Conservation (phyloP, 2,113 vertebrate species). For the Menidia beryllina region DNA sequence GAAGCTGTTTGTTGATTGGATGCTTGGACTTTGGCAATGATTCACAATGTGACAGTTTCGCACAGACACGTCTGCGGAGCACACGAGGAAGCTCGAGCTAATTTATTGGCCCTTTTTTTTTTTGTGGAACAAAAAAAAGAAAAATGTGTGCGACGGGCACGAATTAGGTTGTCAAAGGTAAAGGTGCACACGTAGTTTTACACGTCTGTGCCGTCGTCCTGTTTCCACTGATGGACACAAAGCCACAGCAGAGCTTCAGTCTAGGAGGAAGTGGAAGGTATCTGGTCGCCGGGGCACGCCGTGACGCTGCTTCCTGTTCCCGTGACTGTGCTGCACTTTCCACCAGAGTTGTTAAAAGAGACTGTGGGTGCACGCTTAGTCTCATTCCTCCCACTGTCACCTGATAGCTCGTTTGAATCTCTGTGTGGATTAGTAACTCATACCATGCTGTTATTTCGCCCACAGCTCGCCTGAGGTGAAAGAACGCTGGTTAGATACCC, state of each 20-base stretch:
- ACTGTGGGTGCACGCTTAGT: constrained; percentile 21
- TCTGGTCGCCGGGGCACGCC: constrained; percentile 69
- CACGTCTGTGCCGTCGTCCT: neutral
- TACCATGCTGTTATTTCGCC: constrained; percentile 80
- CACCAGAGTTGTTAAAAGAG: constrained; percentile 76
- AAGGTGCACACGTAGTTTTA: constrained; percentile 10
- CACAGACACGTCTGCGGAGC: neutral
- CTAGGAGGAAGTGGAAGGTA: constrained; percentile 87
- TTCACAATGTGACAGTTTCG: constrained; percentile 44
- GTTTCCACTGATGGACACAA: constrained; percentile 70
- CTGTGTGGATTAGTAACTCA: constrained; percentile 76
- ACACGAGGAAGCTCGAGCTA: neutral
- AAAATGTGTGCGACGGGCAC: neutral
- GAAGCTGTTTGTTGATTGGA: neutral
- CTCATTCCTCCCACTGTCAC: constrained; percentile 62
- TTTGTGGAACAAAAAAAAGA: neutral
- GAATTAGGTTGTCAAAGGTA: neutral
- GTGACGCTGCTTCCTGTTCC: constrained; percentile 90
- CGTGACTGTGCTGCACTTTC: constrained; percentile 83
- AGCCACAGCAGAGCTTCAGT: constrained; percentile 51
- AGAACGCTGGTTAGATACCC: constrained; percentile 84
- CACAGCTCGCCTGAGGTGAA: constrained; percentile 83
- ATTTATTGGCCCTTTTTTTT: neutral
- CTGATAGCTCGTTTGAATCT: neutral
- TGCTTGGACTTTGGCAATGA: constrained; percentile 38